Conservation (phyloP, 2,797 vertebrate species). For the Manis pentadactyla region DNA sequence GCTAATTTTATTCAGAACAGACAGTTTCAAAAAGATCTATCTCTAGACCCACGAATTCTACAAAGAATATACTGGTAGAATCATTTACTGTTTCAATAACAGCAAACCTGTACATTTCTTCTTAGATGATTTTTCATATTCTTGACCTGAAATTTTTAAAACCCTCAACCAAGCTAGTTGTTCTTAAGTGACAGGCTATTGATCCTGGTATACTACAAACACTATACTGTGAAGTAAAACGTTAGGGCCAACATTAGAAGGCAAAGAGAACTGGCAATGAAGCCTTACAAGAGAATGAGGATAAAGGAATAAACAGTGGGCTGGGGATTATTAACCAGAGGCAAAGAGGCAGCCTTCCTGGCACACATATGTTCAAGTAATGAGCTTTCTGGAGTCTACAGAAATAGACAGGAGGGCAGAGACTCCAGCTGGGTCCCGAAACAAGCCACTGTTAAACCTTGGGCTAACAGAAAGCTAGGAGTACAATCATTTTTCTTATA, state of each 20-base stretch:
- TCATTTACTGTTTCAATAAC: not conserved
- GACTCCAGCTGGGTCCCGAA: slow-evolving; percentile 37
- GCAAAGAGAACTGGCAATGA: not conserved
- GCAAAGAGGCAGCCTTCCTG: slow-evolving; percentile 49
- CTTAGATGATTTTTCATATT: slow-evolving; percentile 24
- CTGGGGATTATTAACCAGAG: slow-evolving; percentile 7
- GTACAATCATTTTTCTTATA: slow-evolving; percentile 36
- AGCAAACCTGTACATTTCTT: slow-evolving; percentile 14
- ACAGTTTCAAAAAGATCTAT: slow-evolving; percentile 22
- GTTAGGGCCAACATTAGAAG: slow-evolving; percentile 5
- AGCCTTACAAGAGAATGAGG: not conserved
- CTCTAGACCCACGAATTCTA: slow-evolving; percentile 23
- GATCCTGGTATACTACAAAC: not conserved
- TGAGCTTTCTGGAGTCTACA: slow-evolving; percentile 62
- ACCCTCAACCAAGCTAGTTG: not conserved
- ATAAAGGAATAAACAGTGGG: not conserved
- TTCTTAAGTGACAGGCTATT: not conserved
- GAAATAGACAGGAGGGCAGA: slow-evolving; percentile 63
- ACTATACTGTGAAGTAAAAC: slow-evolving; percentile 13
- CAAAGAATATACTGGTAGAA: not conserved
- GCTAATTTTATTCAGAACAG: slow-evolving; percentile 46
- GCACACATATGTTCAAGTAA: slow-evolving; percentile 42
- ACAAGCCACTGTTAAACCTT: slow-evolving; percentile 27
- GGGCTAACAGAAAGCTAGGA: slow-evolving; percentile 39
- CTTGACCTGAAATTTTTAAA: slow-evolving; percentile 40